Percentiles rank a stretch among this genome's conserved stretches.
These are phyloP conservation scores for Siniperca obscura DNA, from an alignment of 2,797 vertebrate genomes.

Conservation along the genomic window DNA sequence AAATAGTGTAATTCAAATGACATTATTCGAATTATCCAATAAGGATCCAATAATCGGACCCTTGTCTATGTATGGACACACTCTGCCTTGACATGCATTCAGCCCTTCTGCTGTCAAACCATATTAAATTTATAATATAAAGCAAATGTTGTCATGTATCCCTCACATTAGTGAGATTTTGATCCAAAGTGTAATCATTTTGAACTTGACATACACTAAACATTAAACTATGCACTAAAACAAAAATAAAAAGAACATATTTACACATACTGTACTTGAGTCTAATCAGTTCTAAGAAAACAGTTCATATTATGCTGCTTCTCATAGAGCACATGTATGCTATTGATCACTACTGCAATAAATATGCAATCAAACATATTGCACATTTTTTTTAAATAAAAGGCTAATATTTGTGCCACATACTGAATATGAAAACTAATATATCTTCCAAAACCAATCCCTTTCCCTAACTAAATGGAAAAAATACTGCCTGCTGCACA, in stretches of 20 bases:
- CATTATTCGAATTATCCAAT: neutral
- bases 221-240: neutral
- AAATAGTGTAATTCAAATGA: neutral
- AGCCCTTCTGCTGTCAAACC: neutral
- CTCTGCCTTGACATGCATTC: too few species aligned
- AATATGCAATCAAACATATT: neutral
- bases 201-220: neutral
- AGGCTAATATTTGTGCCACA: constrained; percentile 5
- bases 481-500: constrained; percentile 5
- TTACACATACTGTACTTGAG: neutral
- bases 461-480: constrained; percentile 11
- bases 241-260: neutral
- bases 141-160: neutral
- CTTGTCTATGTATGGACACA: neutral
- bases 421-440: constrained; percentile 3
- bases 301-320: neutral
- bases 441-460: constrained; percentile 13
- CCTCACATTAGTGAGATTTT: neutral
- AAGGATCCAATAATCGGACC: neutral
- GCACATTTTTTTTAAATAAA: constrained; percentile 19
- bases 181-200: neutral
- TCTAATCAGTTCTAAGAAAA: neutral
- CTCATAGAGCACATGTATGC: neutral
- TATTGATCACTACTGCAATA: neutral
- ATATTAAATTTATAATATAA: neutral